Base-by-base conservation (phyloP, 2,888 invertebrate genomes). In the Drepana falcataria region DNA sequence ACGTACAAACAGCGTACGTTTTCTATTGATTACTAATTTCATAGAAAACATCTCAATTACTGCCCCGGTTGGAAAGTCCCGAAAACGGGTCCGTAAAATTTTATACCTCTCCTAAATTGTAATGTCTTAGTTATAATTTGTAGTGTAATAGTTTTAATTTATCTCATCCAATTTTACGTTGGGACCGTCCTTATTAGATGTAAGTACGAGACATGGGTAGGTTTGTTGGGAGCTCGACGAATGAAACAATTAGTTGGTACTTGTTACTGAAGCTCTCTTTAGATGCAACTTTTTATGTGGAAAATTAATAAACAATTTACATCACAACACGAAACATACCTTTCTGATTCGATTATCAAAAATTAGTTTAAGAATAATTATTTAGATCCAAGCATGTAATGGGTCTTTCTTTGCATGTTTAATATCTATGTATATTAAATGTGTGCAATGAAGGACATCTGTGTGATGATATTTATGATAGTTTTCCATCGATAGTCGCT, bases 151-250 rank as follows among this genome's bases (percentile, higher is more conserved):
- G 21, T 21, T 21, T 51, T 51, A 34, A 9, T 41, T 41, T 51
- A 41, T 9, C 34, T 61, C 57, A 57, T 55, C 58, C 55, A 53
- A 54, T 59, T 77, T 78, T 82, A 73, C 70, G 73, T 78, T 78
- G 74, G 82, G 67, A 71, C 85, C 85, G 85, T 85, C 85, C 85
- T 79, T 76, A 63, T 63, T 77, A 81, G 77, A 64, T 65, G 53
- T 79, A 79, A 75, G 79, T 55, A 60, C n/a, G 35, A 37, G 35
- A n/a, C 35, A n/a, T 35, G 35, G 34, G 41, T 33, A 48, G 49
- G 40, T 40, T 60, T 60, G 63, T 65, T 49, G 59, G 54, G 64
- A 48, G 44, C 48, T 57, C 57, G 53, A 52, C 54, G 58, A 67
- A 62, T 59, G 53, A 21, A 21, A 21, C 21, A 21, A 21, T 21